These are phyloP conservation scores for Rhabdornis inornatus DNA, from an alignment of 2,113 vertebrate genomes.

Conservation along the genomic window DNA sequence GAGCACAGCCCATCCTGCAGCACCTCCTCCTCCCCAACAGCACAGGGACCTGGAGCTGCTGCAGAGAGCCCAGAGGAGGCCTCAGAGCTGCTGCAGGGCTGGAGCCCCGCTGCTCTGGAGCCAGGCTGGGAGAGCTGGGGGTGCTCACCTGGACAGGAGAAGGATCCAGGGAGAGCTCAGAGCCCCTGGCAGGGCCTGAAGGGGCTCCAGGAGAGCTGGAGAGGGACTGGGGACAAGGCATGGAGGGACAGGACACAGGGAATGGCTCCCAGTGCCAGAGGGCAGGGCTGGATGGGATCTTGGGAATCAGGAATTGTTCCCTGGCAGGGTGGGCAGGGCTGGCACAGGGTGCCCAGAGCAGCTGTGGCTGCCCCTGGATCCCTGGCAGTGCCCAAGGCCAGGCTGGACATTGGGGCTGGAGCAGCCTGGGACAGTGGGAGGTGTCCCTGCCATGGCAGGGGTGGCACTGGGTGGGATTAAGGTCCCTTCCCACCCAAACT, in stretches of 20 bases:
- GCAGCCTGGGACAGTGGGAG: accelerated
- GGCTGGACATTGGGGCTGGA: neutral
- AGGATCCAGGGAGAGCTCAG: neutral
- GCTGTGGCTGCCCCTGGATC: neutral
- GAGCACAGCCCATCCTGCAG: neutral
- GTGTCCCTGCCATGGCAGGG: neutral
- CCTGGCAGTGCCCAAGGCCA: neutral
- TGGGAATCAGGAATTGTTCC: neutral
- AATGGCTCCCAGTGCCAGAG: neutral
- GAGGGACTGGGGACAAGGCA: neutral
- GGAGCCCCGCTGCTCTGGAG: too few species aligned
- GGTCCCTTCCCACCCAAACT: neutral
- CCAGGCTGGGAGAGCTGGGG: neutral
- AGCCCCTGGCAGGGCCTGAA: neutral
- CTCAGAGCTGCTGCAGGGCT: too few species aligned
- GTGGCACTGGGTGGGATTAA: accelerated
- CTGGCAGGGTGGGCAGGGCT: neutral
- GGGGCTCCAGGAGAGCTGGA: neutral
- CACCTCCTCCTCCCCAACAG: neutral
- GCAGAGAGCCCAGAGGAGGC: neutral
- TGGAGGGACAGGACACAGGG: neutral
- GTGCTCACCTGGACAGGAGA: neutral
- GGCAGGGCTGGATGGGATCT: accelerated
- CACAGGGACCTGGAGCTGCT: neutral
- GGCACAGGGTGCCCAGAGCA: neutral